Conservation (phyloP, 2,113 vertebrate species). For the Cinclus cinclus region DNA sequence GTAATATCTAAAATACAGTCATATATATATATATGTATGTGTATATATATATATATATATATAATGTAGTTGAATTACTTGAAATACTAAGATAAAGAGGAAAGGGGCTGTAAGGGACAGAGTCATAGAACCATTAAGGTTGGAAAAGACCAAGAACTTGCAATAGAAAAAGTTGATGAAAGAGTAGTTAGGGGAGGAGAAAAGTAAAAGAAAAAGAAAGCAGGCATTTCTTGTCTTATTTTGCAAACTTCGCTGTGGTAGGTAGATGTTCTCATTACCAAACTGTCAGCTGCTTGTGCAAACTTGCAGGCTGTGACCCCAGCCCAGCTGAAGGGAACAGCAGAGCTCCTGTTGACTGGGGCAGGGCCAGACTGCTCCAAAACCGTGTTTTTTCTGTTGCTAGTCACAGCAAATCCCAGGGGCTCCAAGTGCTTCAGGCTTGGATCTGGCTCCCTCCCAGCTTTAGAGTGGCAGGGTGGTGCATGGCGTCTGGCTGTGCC, state of each 20-base stretch:
- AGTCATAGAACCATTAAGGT: not conserved
- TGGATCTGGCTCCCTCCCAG: rapidly evolving
- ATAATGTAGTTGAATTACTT: not conserved
- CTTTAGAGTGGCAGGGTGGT: not conserved
- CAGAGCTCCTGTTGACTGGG: not conserved
- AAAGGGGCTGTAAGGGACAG: not conserved
- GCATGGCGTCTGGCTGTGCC: rapidly evolving
- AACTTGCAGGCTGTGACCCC: not conserved
- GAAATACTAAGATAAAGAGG: not conserved
- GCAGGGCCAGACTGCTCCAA: not conserved
- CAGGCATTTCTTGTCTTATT: not conserved
- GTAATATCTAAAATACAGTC: not conserved
- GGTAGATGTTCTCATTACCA: not conserved
- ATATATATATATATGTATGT: not conserved
- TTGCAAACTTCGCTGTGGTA: not conserved
- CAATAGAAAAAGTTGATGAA: not conserved
- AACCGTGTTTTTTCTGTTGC: not conserved
- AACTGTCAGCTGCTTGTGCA: not conserved
- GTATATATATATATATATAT: too few relatives aligned
- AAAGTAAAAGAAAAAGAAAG: not conserved
- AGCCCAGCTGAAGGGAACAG: not conserved
- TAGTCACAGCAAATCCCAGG: not conserved
- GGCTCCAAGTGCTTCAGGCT: not conserved
- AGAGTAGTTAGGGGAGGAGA: not conserved
- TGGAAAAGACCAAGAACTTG: not conserved